Percentiles rank a stretch among this genome's conserved stretches.
phyloP scores from a whole-genome alignment of 2,888 invertebrate species.

The Seladonia tumulorum region DNA sequence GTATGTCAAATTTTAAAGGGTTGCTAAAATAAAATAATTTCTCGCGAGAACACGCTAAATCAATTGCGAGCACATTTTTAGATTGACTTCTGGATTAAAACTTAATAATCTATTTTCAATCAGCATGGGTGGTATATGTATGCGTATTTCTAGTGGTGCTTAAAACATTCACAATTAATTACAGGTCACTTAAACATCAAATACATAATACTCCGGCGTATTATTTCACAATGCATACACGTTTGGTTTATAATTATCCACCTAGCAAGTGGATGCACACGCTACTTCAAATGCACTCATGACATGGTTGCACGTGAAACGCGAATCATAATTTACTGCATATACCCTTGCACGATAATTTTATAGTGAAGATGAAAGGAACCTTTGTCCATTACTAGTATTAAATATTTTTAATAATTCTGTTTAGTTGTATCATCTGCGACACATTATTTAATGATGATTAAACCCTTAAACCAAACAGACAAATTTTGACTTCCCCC shows the following conservation, averaged over 20 bases:
- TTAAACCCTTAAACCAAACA: too few species aligned
- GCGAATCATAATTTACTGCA: background rate
- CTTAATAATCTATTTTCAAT: background rate
- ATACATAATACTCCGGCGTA: background rate
- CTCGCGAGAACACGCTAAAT: background rate
- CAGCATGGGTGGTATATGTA: too few species aligned
- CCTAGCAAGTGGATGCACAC: slow-evolving; percentile 13
- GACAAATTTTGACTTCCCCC: too few species aligned
- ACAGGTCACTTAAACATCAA: slow-evolving; percentile 10
- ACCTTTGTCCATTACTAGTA: background rate
- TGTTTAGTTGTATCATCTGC: background rate
- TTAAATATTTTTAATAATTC: background rate
- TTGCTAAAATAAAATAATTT: background rate
- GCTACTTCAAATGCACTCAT: background rate
- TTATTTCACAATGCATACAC: background rate
- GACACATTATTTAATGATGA: background rate
- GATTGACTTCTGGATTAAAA: background rate
- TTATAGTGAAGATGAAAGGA: slow-evolving; percentile 1
- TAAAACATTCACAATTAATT: background rate
- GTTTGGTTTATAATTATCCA: background rate
- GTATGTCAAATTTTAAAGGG: too few species aligned
- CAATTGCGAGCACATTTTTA: background rate
- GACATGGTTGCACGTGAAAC: slow-evolving; percentile 21
- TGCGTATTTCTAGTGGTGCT: background rate
- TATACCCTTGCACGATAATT: slow-evolving; percentile 10